Base-by-base conservation (phyloP, 2,888 invertebrate genomes). In the Anthrax anthrax region DNA sequence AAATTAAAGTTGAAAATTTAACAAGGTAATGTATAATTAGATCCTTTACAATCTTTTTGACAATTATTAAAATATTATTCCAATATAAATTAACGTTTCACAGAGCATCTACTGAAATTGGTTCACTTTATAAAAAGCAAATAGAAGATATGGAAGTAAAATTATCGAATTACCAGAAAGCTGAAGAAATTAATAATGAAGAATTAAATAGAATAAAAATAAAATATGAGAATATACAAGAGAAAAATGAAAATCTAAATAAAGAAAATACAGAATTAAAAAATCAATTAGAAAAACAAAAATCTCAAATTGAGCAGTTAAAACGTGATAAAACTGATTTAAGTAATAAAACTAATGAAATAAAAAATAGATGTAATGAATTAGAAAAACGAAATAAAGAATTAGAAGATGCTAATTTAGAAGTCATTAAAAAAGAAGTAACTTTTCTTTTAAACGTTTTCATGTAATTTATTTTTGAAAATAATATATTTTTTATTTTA, bases 401-500 rank as follows among this genome's bases (percentile, higher is more conserved):
- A 12, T 61, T 73, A n/a, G 70, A 75, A 52, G 60, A 69, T 36
- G 65, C 70, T 16, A 57, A 70, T 2, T 70, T 73, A 23, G 75
- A 75, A 16, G 64, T 76, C 1, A 64, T 73, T 45, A 73, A 72
- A 51, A 75, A 70, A 63, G 77, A 78, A 64, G 82, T 81, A 64
- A 65, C 12, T 23, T 16, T 17, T 10, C n/a, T 16, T 16, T 43
- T 37, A 40, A 42, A 41, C 39, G 49, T 13, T 12, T 14, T n/a
- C n/a, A n/a, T n/a, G n/a, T n/a, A n/a, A n/a, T n/a, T n/a, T n/a
- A n/a, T 36, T 32, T 18, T 17, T 19, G 2, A 37, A 29, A 17
- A 38, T 39, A 27, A 14, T 34, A 14, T 37, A 43, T 42, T 50
- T 37, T 48, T 46, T 51, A n/a, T 41, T 49, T 44, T 29, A 18